Conservation (phyloP, 37 sponge, comb jelly and placozoan species). For the Beroe ovata region DNA sequence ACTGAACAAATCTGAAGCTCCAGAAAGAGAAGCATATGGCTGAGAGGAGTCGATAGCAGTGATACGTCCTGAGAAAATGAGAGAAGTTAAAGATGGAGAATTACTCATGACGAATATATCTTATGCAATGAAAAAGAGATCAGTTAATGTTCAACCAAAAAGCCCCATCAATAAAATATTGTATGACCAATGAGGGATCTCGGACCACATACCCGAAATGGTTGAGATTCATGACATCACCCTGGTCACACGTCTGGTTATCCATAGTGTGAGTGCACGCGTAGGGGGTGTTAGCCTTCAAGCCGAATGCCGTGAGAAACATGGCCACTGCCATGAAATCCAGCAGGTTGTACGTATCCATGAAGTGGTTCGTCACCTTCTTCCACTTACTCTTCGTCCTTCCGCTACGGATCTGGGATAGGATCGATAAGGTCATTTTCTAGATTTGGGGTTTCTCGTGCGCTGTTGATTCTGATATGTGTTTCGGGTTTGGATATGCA, state of each 20-base stretch:
- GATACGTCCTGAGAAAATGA: conserved; percentile 35
- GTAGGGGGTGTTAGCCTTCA: conserved; percentile 27
- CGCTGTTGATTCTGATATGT: no score
- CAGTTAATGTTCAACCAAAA: no score
- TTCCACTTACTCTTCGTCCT: conserved; percentile 39
- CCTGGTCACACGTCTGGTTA: background rate
- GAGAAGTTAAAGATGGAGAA: no score
- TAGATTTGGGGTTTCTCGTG: no score
- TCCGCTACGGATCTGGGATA: conserved; percentile 47
- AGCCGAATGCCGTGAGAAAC: conserved; percentile 26
- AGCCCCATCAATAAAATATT: no score
- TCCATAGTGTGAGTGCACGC: background rate
- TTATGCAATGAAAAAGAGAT: no score
- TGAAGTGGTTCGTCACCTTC: conserved; percentile 20
- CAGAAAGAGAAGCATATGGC: conserved; percentile 53
- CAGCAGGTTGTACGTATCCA: conserved; percentile 40
- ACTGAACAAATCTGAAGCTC: conserved; percentile 50
- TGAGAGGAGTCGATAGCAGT: conserved; percentile 39
- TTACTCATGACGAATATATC: no score
- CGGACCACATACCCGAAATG: conserved; percentile 61
- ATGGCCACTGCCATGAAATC: conserved; percentile 40
- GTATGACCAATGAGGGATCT: no score
- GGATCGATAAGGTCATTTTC: no score
- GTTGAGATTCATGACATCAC: conserved; percentile 36
- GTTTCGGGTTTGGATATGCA: no score